A percentile compares a stretch with the other conserved stretches of the same genome.
phyloP scores from a whole-genome alignment of 2,113 vertebrate species.

The Bubalus kerabau region DNA sequence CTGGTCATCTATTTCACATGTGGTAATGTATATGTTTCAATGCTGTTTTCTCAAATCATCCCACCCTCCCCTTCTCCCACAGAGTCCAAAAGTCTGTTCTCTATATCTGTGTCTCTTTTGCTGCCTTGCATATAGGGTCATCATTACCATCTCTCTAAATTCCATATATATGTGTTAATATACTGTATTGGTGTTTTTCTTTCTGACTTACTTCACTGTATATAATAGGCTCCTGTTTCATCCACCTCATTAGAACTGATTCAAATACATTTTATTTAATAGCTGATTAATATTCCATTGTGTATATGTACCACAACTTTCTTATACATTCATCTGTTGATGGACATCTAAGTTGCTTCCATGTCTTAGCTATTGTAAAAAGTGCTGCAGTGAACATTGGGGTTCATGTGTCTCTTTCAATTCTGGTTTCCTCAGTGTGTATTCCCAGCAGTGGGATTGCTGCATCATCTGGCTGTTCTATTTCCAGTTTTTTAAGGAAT shows the following conservation, averaged over 20 bases:
- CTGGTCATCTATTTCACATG: background rate
- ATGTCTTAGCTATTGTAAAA: background rate
- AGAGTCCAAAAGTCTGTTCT: background rate
- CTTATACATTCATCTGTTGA: background rate
- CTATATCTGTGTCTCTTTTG: background rate
- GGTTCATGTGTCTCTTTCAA: background rate
- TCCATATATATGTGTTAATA: background rate
- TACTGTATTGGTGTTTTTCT: background rate
- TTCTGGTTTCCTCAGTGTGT: background rate
- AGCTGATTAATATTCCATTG: background rate
- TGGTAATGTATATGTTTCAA: background rate
- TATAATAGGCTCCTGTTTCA: background rate
- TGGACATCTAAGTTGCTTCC: background rate
- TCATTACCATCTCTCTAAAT: background rate
- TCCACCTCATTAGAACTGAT: background rate
- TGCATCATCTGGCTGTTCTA: background rate
- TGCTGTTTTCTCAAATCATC: background rate
- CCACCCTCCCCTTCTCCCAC: background rate
- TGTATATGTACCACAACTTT: background rate
- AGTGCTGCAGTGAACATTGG: background rate
- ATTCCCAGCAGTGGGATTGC: background rate
- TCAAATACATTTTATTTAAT: background rate
- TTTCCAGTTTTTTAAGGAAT: background rate
- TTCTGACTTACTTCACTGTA: background rate
- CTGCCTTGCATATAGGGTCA: background rate